Percentiles rank a stretch among this genome's conserved stretches.
Conservation (phyloP, 2,797 vertebrate genomes). For the Orientallactaga sibirica region DNA sequence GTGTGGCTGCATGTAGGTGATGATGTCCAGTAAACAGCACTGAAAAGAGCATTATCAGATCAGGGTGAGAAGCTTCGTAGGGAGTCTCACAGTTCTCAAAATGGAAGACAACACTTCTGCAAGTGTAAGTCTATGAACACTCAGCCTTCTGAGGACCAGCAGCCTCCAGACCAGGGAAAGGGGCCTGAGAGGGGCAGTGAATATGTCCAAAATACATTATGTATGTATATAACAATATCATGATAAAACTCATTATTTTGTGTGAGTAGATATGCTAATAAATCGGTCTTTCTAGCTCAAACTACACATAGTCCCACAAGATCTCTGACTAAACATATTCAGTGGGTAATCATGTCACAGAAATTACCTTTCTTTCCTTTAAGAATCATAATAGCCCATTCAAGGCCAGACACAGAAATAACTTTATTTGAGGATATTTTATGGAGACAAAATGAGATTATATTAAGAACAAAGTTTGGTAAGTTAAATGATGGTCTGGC, state of each 20-base stretch:
- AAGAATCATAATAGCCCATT: background rate
- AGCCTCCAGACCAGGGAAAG: too few species aligned
- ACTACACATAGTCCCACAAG: background rate
- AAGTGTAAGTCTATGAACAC: background rate
- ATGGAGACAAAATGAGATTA: conserved; percentile 38
- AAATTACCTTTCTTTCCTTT: background rate
- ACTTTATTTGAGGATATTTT: background rate
- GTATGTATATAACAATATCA: background rate
- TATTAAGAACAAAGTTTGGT: background rate
- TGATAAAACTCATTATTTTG: background rate
- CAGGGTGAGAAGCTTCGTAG: conserved; percentile 3
- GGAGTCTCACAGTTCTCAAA: background rate
- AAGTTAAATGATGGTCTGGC: background rate
- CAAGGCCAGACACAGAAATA: background rate
- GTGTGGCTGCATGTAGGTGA: background rate
- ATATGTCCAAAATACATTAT: background rate
- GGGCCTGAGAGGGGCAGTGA: background rate
- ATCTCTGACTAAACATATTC: background rate
- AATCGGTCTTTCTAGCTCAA: background rate
- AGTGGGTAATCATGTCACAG: background rate
- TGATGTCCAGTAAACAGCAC: background rate
- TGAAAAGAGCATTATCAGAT: background rate
- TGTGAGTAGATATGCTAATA: background rate
- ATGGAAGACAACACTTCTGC: background rate
- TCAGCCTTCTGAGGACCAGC: background rate